These are phyloP conservation scores for Sorex maritimensis DNA, from an alignment of 2,797 vertebrate species.

Conservation along the genomic window DNA sequence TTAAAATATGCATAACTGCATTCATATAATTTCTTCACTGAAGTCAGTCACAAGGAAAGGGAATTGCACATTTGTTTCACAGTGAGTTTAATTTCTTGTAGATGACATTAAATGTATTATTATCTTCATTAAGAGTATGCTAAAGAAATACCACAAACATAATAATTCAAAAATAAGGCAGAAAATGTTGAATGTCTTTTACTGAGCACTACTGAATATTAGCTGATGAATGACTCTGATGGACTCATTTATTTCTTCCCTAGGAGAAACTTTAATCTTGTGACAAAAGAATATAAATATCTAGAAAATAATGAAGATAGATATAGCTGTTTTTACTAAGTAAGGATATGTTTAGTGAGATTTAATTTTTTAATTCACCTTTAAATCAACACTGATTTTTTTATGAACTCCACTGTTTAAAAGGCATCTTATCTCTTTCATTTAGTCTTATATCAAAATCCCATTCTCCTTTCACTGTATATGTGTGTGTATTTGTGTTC, in stretches of 20 bases:
- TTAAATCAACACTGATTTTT: neutral
- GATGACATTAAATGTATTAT: neutral
- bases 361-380: neutral
- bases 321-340: neutral
- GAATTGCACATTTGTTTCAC: slow-evolving; percentile 41
- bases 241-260: neutral
- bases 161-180: neutral
- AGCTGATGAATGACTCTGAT: slow-evolving; percentile 14
- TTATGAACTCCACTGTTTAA: neutral
- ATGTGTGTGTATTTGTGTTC: neutral
- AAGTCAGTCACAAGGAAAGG: slow-evolving; percentile 46
- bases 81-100: slow-evolving; percentile 5
- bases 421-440: neutral
- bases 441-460: neutral
- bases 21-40: slow-evolving; percentile 39
- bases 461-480: neutral
- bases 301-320: neutral
- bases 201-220: neutral
- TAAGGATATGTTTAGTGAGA: slow-evolving; percentile 13
- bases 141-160: slow-evolving; percentile 40
- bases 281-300: neutral
- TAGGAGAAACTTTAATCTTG: slow-evolving; percentile 32
- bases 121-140: neutral
- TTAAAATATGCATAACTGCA: slow-evolving; percentile 42
- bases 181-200: slow-evolving; percentile 29